Percentiles rank a stretch among this genome's conserved stretches.
These are phyloP conservation scores for Grus americana DNA, from an alignment of 2,113 vertebrate species.

Conservation along the genomic window DNA sequence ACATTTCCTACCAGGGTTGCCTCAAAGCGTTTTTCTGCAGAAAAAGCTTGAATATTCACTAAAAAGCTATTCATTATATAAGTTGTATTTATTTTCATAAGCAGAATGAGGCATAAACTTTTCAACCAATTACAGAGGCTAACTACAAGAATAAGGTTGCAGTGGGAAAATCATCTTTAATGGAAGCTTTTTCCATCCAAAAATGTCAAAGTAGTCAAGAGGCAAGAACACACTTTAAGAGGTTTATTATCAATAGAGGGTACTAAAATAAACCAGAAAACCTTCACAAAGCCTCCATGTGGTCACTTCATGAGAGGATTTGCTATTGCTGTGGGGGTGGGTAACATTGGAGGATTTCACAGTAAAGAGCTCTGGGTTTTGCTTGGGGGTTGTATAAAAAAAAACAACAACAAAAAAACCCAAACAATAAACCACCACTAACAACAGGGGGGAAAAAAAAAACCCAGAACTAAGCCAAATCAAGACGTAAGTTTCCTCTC, in stretches of 20 bases:
- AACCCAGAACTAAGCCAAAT: background rate
- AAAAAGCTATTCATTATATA: background rate
- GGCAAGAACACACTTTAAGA: background rate
- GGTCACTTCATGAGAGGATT: background rate
- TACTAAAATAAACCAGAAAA: background rate
- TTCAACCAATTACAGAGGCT: background rate
- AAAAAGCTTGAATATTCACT: background rate
- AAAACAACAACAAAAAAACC: background rate
- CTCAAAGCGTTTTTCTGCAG: background rate
- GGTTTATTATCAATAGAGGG: background rate
- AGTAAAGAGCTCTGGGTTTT: background rate
- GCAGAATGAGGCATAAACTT: background rate
- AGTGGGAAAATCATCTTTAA: background rate
- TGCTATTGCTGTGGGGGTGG: background rate
- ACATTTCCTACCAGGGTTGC: background rate
- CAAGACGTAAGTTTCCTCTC: background rate
- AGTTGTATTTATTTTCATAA: background rate
- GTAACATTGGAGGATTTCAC: background rate
- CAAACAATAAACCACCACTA: background rate
- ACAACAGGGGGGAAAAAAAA: too few relatives aligned
- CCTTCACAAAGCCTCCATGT: background rate
- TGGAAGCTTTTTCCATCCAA: background rate
- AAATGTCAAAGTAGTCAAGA: background rate
- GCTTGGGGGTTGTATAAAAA: background rate
- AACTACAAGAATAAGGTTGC: background rate